Evolutionary conservation across 2,113 vertebrate genomes (phyloP), one percentile per base, ranked within the genome.

Genomic region (Ia io): DNA sequence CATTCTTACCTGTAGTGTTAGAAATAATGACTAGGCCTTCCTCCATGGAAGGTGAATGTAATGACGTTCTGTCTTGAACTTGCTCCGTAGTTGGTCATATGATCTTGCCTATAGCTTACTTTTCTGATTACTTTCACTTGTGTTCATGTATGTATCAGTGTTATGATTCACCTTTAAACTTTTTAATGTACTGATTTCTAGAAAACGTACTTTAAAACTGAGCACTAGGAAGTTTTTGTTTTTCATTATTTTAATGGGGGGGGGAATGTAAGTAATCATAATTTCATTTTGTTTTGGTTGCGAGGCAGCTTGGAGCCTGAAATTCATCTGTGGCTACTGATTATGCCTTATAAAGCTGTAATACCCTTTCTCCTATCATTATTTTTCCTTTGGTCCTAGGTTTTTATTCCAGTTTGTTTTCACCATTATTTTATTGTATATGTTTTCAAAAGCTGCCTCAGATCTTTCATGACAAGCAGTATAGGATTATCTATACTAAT

Each of bases 361-460:
- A 16, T 42, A 44, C 1, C 25, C 37, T 79, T 91, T 74, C 67
- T 84, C 51, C 49, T 79, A 32, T 37, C 12, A 10, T 56, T 70
- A 9, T 32, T 61, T 93, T 80, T 79, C 40, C 67, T 78, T 78
- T 84, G 28, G 30, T 59, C n/a, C 10, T 63, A 28, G 35, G 65
- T 94, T 69, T 88, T 94, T 47, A 63, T 78, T 95, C 12, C 28
- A 61, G 2, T 63, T 92, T 87, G 23, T 85, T 94, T 88, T 65
- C 35, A 77, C 20, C 32, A 44, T 44, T 92, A 28, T 53, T 70
- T 61, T 69, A 53, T 70, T 79, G 8, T 37, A 9, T 56, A 6
- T 86, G 4, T 17, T 76, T 89, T 78, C n/a, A 71, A 35, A 78
- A 67, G 22, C 84, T 67, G 10, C 59, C 49, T 85, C 5, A 28